phyloP scores from a whole-genome alignment of 2,797 vertebrate genomes.

The Sebastes miniatus region DNA sequence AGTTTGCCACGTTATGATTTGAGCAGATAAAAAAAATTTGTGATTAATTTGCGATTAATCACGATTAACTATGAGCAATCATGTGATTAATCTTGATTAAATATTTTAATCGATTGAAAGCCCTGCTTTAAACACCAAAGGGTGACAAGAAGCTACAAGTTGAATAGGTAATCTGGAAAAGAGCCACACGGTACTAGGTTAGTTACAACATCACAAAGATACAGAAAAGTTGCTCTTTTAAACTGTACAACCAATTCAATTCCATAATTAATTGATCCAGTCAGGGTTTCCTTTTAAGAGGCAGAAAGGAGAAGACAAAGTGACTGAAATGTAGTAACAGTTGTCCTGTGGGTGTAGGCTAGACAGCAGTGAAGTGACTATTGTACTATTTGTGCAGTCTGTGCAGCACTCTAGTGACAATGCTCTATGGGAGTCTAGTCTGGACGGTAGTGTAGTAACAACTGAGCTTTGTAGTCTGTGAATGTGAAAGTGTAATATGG shows the following conservation, averaged over 20 bases:
- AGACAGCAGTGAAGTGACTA: constrained; percentile 45
- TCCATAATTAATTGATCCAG: background rate
- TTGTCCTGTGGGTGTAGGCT: constrained; percentile 55
- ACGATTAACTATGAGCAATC: too few species aligned
- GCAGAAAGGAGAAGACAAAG: constrained; percentile 9
- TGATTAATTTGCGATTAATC: too few species aligned
- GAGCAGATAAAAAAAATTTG: too few species aligned
- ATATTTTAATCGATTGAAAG: too few species aligned
- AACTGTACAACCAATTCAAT: background rate
- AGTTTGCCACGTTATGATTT: too few species aligned
- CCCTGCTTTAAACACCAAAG: background rate
- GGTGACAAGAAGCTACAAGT: background rate
- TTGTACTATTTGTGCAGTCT: constrained; percentile 40
- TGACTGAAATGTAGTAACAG: constrained; percentile 42
- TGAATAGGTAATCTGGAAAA: background rate
- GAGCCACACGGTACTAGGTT: background rate
- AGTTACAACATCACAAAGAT: background rate
- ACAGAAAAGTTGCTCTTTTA: background rate
- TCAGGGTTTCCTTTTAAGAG: constrained; percentile 17
- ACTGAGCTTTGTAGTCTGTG: background rate
- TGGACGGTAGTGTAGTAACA: background rate
- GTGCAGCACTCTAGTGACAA: constrained; percentile 15
- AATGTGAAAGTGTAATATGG: background rate
- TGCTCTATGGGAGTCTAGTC: constrained; percentile 14
- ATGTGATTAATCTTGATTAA: too few species aligned